Base-by-base conservation (phyloP, 2,797 vertebrate species). In the Sebastes minor region DNA sequence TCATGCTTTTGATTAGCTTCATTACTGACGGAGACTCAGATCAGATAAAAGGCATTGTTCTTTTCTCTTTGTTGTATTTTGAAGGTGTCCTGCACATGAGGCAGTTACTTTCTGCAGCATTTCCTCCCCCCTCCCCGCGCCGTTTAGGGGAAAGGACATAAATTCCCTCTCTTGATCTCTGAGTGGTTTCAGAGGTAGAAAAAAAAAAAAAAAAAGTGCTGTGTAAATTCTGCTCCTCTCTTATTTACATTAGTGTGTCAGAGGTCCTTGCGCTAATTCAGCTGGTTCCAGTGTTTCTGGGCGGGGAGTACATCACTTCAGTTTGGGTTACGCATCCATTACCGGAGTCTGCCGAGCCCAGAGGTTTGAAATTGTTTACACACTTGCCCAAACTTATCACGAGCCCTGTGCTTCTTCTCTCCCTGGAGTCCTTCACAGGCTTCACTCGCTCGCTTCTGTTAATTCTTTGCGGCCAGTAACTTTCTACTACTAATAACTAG, bases 231-330 rank as follows among this genome's bases (percentile, higher is more conserved):
- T 75, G 76, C 57, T 73, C 64, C 67, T 83, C 81, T 85, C 74
- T 79, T 89, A 91, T 93, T 94, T 93, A 94, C 87, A 93, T 93
- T 82, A 86, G 80, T 1, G 55, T 91, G 92, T 90, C 91, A 89
- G 81, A 92, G 86, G 90, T 90, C 81, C 74, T 85, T 52, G 64
- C 11, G 18, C 86, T 89, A 87, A 90, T 86, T 91, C 78, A 78
- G 84, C 71, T 28, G 59, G 33, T 86, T 78, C 74, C 83, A 84
- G 82, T 80, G 84, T 87, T 87, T 85, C 76, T 78, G 78, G 78
- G 72, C 14, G 35, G 71, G 65, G 83, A 89, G 87, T 67, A 81
- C 81, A 85, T 86, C 85, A 82, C 83, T 87, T 78, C 35, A 52
- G 71, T 90, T 87, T 81, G 78, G 88, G 84, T 85, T 83, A 89